Percentiles rank a stretch among this genome's conserved stretches.
These are phyloP conservation scores for Megathymus violae DNA, from an alignment of 1,140 invertebrate species.

Conservation along the genomic window DNA sequence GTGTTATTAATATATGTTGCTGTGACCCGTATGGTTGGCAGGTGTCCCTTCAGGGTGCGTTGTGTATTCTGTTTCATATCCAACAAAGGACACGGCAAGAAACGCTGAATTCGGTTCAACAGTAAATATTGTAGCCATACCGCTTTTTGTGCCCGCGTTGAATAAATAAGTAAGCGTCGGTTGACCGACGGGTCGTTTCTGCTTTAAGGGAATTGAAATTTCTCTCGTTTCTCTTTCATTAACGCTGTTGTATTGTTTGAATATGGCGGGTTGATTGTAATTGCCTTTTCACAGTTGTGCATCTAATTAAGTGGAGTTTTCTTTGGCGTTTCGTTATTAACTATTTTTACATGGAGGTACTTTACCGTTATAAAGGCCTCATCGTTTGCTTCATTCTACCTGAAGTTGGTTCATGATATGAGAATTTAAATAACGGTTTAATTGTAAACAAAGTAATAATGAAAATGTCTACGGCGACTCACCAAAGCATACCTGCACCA, in stretches of 20 bases:
- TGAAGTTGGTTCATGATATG: too few relatives aligned
- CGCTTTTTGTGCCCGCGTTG: constrained; percentile 64
- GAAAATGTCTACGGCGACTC: too few relatives aligned
- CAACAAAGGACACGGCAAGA: constrained; percentile 73
- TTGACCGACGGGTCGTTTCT: constrained; percentile 31
- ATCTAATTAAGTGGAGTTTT: constrained; percentile 32
- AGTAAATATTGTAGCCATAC: constrained; percentile 70
- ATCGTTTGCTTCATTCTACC: too few relatives aligned
- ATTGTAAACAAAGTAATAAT: too few relatives aligned
- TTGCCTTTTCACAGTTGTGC: constrained; percentile 34
- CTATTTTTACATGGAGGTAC: neutral
- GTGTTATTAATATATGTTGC: constrained; percentile 82
- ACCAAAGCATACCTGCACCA: too few relatives aligned
- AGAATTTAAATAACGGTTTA: too few relatives aligned
- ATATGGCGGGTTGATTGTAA: constrained; percentile 36
- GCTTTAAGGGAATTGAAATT: constrained; percentile 35
- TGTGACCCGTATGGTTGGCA: constrained; percentile 73
- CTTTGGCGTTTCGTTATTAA: constrained; percentile 15
- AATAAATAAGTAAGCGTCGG: constrained; percentile 59
- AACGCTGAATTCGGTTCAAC: constrained; percentile 65
- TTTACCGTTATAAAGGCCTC: too few relatives aligned
- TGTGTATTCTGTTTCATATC: constrained; percentile 63
- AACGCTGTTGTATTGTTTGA: constrained; percentile 36
- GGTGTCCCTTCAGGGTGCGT: constrained; percentile 70
- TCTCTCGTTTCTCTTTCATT: constrained; percentile 39